Base-by-base conservation (phyloP, 2,888 invertebrate species). In the Melipona bicolor region DNA sequence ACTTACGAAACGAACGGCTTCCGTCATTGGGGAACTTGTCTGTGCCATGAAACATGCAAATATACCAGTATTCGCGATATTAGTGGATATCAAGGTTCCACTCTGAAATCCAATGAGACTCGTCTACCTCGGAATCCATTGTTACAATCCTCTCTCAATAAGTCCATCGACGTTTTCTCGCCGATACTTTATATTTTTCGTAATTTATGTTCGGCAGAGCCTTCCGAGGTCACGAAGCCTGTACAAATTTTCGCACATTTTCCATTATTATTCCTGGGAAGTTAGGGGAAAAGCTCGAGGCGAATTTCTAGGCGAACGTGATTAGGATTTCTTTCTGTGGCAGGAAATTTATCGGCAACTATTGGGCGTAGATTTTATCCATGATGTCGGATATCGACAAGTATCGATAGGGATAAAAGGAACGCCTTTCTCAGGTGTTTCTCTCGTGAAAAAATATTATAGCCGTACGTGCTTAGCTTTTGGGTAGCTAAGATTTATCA, bases 111-210 rank as follows among this genome's bases (percentile, higher is more conserved):
- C 84, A 81, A 27, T 49, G 84, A 80, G 36, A 77, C 32, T 21
- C 84, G 71, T 88, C 84, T 75, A 79, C 74, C 87, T 84, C 65
- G 67, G 75, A 88, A 90, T 90, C 90, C 21, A 5, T 84, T 88
- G 77, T 80, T 81, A 89, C 83, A 88, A 89, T 79, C 81, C 65
- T 69, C 50, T 71, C 43, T 43, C 43, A 9, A 36, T 36, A 43
- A 43, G 43, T 9, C 43, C 43, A 43, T 43, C 43, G 43, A 43
- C n/a, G 43, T 43, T 43, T 43, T 43, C 43, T 43, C 43, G 43
- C 43, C 43, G 43, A 43, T 43, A 36, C 36, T 36, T 36, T 4
- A 36, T 36, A 74, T 15, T 59, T 59, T 59, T 59, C n/a, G 59
- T 76, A 83, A 86, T 19, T 21, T 9, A 21, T 17, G 19, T 5